Base-by-base conservation (phyloP, 2,888 invertebrate species). In the Andrena bucephala region DNA sequence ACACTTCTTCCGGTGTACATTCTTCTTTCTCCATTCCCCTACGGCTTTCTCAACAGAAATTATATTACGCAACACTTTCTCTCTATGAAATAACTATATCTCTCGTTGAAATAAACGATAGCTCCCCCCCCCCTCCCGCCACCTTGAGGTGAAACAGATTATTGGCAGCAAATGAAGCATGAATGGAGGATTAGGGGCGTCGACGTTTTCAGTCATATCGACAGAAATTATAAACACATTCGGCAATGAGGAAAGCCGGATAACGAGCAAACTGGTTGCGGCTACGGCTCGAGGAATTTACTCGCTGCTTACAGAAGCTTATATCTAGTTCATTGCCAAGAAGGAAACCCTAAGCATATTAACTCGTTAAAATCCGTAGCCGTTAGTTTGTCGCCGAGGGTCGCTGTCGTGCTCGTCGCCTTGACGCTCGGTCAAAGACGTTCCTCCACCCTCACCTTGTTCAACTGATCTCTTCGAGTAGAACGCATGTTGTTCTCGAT, bases 321-420 rank as follows among this genome's bases (percentile, higher is more conserved):
- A 91, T 85, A 89, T 89, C 87, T 89, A 89, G 88, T 89, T 90
- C 88, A 90, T 89, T 90, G 90, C 89, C 90, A 88, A 89, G 89
- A 85, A 76, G 85, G 93, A 94, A 94, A 93, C 93, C 93, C 91
- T 93, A 93, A 94, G 91, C 91, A 90, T 91, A 93, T 93, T 92
- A 92, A 91, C 89, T 89, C 86, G 83, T 88, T 89, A 91, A 89
- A 42, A 91, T 88, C 90, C 90, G 73, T 84, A 83, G 79, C 81
- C 83, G 87, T 89, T 90, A 84, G 87, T 89, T 87, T 85, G 85
- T 88, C 81, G 74, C 86, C 83, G 91, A 91, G 92, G 90, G 89
- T 91, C 91, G 89, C 73, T 75, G 81, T 81, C 81, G 81, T 60
- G 62, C 52, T 86, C 77, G 83, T 83, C 82, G 89, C 85, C 90